These are phyloP conservation scores for Bombus waltoni DNA, from an alignment of 1,140 invertebrate species.

Conservation along the genomic window DNA sequence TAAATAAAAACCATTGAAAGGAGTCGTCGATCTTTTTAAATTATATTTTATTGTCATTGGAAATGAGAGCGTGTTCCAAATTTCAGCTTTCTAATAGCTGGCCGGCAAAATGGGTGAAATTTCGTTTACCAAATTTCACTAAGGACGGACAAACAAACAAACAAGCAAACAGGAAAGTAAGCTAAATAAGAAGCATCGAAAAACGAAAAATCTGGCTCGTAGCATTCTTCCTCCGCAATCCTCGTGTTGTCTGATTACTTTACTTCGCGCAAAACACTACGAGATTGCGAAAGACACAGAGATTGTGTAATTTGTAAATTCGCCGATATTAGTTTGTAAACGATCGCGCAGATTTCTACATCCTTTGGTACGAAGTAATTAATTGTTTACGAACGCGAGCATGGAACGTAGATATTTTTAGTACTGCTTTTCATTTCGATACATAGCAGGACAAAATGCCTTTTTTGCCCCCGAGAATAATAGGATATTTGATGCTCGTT, in stretches of 20 bases:
- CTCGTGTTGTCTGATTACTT: not conserved
- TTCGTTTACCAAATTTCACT: too few species aligned
- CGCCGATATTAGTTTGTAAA: not conserved
- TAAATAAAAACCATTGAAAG: too few species aligned
- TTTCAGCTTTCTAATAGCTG: too few species aligned
- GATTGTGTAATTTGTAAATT: not conserved
- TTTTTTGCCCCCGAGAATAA: constrained; percentile 5
- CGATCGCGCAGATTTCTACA: not conserved
- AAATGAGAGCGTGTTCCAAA: too few species aligned
- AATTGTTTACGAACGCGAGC: not conserved
- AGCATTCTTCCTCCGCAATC: not conserved
- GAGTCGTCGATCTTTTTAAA: too few species aligned
- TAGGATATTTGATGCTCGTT: constrained; percentile 28
- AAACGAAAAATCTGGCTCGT: not conserved
- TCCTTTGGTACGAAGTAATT: not conserved
- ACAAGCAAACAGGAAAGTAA: too few species aligned
- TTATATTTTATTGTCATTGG: too few species aligned
- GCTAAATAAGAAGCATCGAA: not conserved
- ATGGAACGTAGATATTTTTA: not conserved
- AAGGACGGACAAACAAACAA: too few species aligned
- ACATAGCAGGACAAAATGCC: not conserved
- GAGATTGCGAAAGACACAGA: not conserved
- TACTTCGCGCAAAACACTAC: not conserved
- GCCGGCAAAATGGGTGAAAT: too few species aligned
- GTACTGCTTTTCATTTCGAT: not conserved